Percentiles rank a stretch among this genome's conserved stretches.
Conservation (phyloP, 2,888 invertebrate species). For the Rhagophthalmus giganteus region DNA sequence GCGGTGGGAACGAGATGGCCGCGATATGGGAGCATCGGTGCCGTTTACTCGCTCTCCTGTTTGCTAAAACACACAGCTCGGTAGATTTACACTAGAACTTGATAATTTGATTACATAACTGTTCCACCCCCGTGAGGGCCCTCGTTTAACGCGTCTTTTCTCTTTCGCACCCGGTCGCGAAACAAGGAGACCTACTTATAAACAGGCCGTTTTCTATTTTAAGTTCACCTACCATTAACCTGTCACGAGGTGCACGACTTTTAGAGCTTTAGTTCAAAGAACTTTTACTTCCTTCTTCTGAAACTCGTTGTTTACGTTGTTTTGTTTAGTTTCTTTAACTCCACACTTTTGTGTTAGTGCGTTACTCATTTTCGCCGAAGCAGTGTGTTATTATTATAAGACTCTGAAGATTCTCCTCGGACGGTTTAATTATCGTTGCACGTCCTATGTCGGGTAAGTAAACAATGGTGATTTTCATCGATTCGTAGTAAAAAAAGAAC, state of each 20-base stretch:
- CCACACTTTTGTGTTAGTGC: conserved; percentile 12
- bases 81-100: conserved; percentile 32
- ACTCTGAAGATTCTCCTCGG: not conserved
- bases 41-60: conserved; percentile 17
- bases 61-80: conserved; percentile 27
- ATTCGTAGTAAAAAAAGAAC: too few relatives aligned
- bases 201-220: conserved; percentile 23
- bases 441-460: too few relatives aligned
- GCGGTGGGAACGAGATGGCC: conserved; percentile 29
- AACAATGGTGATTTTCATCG: too few relatives aligned
- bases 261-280: conserved; percentile 36
- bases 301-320: conserved; percentile 27
- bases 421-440: too few relatives aligned
- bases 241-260: conserved; percentile 36
- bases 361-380: conserved; percentile 10
- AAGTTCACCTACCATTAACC: conserved; percentile 33
- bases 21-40: conserved; percentile 11
- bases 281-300: conserved; percentile 30
- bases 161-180: conserved; percentile 19
- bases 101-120: conserved; percentile 33
- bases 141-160: conserved; percentile 23
- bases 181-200: conserved; percentile 13
- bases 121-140: conserved; percentile 22
- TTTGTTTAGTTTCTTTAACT: conserved; percentile 16
- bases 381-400: conserved; percentile 7